phyloP scores from a whole-genome alignment of 2,113 vertebrate genomes.

The Plectropomus leopardus region DNA sequence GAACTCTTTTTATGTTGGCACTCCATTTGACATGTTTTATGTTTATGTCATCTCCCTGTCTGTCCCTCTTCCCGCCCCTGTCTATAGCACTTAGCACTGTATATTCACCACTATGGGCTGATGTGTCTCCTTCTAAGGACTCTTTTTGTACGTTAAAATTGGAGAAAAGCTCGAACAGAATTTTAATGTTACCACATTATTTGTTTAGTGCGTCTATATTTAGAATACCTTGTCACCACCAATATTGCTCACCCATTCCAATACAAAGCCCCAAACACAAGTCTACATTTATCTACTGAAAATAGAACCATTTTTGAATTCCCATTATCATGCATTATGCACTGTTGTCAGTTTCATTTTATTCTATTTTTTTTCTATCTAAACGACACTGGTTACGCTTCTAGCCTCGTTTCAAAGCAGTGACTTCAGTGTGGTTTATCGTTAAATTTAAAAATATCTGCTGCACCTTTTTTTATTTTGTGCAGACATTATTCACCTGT shows the following conservation, averaged over 20 bases:
- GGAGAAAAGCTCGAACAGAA: conserved; percentile 36
- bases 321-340: conserved; percentile 72
- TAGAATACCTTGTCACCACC: conserved; percentile 61
- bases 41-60: not conserved
- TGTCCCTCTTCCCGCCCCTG: not conserved
- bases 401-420: conserved; percentile 70
- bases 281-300: conserved; percentile 62
- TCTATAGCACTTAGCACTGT: not conserved
- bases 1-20: not conserved
- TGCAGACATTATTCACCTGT: conserved; percentile 40
- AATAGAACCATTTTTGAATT: conserved; percentile 72
- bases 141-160: conserved; percentile 20
- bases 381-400: conserved; percentile 50
- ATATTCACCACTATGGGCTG: conserved; percentile 22
- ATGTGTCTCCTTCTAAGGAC: conserved; percentile 1
- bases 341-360: conserved; percentile 69
- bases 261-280: conserved; percentile 45
- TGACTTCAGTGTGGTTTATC: conserved; percentile 49
- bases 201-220: conserved; percentile 60
- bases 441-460: conserved; percentile 61
- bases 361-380: conserved; percentile 29
- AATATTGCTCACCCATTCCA: conserved; percentile 39
- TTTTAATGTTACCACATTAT: conserved; percentile 50
- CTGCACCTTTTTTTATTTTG: conserved; percentile 17
- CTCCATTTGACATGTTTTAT: not conserved